phyloP scores from a whole-genome alignment of 2,113 vertebrate species.

The Clinocottus analis region DNA sequence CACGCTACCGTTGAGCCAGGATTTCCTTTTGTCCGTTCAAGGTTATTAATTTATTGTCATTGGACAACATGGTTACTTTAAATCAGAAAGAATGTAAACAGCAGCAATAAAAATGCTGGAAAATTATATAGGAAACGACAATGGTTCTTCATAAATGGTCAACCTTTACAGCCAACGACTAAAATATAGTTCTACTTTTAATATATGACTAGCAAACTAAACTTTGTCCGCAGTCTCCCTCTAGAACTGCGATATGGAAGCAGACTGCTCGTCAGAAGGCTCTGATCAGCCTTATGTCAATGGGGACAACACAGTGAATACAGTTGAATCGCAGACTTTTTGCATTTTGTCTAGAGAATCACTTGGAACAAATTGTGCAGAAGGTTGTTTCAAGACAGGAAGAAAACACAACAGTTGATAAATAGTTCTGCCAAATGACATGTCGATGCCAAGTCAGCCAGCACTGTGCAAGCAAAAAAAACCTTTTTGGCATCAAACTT shows the following conservation, averaged over 20 bases:
- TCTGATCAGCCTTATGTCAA: background rate
- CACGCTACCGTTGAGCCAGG: background rate
- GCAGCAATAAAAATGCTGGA: too few relatives aligned
- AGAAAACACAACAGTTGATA: conserved; percentile 25
- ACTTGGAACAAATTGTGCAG: conserved; percentile 24
- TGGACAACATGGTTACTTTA: background rate
- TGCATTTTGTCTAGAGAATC: conserved; percentile 11
- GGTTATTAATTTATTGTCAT: background rate
- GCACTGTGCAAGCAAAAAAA: conserved; percentile 1
- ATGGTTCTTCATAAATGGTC: too few relatives aligned
- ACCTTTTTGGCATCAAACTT: conserved; percentile 26
- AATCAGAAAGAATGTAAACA: too few relatives aligned
- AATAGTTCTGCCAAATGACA: conserved; percentile 15
- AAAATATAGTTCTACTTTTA: background rate
- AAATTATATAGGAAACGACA: too few relatives aligned
- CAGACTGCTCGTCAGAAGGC: background rate
- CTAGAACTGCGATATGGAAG: background rate
- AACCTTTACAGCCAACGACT: too few relatives aligned
- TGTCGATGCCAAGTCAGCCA: conserved; percentile 7
- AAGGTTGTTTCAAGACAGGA: conserved; percentile 9
- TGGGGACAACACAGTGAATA: background rate
- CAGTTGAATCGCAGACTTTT: background rate
- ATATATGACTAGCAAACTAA: background rate
- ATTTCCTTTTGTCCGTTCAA: background rate
- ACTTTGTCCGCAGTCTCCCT: too few relatives aligned